Conservation (phyloP, 2,888 invertebrate genomes). For the Arrhopalites spinosus region DNA sequence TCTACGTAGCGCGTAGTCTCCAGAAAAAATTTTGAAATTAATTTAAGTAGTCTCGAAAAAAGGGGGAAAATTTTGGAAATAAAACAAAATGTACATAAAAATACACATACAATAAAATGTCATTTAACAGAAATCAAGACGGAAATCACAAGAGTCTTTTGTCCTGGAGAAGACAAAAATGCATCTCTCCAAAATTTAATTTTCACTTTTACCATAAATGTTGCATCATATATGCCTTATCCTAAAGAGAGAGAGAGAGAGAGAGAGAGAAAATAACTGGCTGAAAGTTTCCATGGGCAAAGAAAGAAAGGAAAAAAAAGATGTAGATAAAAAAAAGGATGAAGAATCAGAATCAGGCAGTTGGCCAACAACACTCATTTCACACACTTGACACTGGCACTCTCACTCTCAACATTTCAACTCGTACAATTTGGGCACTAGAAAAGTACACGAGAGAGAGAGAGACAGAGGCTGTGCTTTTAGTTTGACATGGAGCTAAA, state of each 20-base stretch:
- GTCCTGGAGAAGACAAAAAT: too few relatives aligned
- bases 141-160: too few relatives aligned
- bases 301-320: not conserved
- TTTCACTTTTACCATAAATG: too few relatives aligned
- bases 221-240: not conserved
- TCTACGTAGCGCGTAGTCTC: too few relatives aligned
- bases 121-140: too few relatives aligned
- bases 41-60: too few relatives aligned
- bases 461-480: not conserved
- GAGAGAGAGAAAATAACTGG: not conserved
- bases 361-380: conserved; percentile 12
- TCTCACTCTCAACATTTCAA: not conserved
- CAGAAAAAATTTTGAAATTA: too few relatives aligned
- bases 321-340: not conserved
- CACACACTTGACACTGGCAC: conserved; percentile 2
- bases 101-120: too few relatives aligned
- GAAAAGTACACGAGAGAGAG: not conserved
- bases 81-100: too few relatives aligned
- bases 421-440: too few relatives aligned
- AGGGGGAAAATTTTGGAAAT: too few relatives aligned
- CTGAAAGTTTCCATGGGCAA: not conserved
- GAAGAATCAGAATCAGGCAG: conserved; percentile 25
- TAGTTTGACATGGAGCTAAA: conserved; percentile 9
- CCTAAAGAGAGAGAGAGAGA: not conserved
- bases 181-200: too few relatives aligned